Percentiles rank a stretch among this genome's conserved stretches.
phyloP scores from a whole-genome alignment of 2,888 invertebrate genomes.

The Catotricha subobsoleta region DNA sequence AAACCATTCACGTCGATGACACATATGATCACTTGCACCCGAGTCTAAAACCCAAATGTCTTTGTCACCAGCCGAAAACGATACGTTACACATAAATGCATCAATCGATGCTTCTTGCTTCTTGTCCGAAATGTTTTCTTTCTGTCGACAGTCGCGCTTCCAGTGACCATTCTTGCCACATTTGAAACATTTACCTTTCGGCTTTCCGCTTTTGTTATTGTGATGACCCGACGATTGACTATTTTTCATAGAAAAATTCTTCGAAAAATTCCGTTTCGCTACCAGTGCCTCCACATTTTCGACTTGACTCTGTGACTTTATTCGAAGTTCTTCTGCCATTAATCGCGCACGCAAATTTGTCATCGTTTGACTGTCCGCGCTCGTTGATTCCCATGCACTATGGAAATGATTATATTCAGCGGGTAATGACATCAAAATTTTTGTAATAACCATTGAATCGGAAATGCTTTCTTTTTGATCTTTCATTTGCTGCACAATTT shows the following conservation, averaged over 20 bases:
- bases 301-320: conserved; percentile 8
- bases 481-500: conserved; percentile 10
- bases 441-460: conserved; percentile 14
- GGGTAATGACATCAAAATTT: conserved; percentile 15
- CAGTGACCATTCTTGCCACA: conserved; percentile 12
- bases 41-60: conserved; percentile 11
- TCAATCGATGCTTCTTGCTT: neutral
- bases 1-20: conserved; percentile 7
- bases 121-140: neutral
- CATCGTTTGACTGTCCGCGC: conserved; percentile 13
- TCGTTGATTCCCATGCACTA: conserved; percentile 14
- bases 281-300: neutral
- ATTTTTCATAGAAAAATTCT: neutral
- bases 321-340: conserved; percentile 13
- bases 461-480: conserved; percentile 12
- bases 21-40: conserved; percentile 11
- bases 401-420: conserved; percentile 14
- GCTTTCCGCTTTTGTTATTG: conserved; percentile 3
- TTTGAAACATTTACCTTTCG: conserved; percentile 11
- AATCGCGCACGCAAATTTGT: conserved; percentile 14
- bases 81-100: neutral
- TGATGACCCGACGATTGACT: neutral
- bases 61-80: conserved; percentile 3
- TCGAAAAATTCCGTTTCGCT: neutral
- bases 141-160: conserved; percentile 10